Conservation (phyloP, 1,140 invertebrate species). For the Heliconius nattereri region DNA sequence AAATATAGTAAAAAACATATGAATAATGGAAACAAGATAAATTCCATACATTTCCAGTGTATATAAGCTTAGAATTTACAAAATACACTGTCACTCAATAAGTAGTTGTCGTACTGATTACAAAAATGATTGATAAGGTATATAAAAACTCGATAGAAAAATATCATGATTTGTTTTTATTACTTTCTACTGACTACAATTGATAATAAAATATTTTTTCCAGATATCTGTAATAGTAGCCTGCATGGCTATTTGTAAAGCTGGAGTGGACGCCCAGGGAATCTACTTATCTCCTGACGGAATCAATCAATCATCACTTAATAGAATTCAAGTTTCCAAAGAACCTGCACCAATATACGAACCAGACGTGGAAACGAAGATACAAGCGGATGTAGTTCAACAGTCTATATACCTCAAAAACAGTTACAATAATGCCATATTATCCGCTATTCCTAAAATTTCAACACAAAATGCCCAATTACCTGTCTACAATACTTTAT, state of each 20-base stretch:
- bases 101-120: constrained; percentile 25
- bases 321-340: background rate
- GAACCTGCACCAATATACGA: constrained; percentile 36
- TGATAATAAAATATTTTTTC: constrained; percentile 18
- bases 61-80: constrained; percentile 41
- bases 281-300: constrained; percentile 1
- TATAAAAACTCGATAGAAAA: background rate
- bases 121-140: constrained; percentile 39
- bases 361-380: background rate
- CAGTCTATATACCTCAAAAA: background rate
- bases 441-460: background rate
- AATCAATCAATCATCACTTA: background rate
- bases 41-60: constrained; percentile 37
- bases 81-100: constrained; percentile 36
- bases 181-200: background rate
- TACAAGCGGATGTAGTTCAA: background rate
- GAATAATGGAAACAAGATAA: constrained; percentile 31
- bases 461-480: background rate
- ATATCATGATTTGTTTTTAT: background rate
- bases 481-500: background rate
- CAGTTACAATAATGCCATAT: background rate
- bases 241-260: constrained; percentile 28
- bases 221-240: constrained; percentile 40
- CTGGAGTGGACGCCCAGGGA: constrained; percentile 30
- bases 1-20: constrained; percentile 5